These are phyloP conservation scores for Telmatherina bonti DNA, from an alignment of 2,797 vertebrate genomes.

Conservation along the genomic window DNA sequence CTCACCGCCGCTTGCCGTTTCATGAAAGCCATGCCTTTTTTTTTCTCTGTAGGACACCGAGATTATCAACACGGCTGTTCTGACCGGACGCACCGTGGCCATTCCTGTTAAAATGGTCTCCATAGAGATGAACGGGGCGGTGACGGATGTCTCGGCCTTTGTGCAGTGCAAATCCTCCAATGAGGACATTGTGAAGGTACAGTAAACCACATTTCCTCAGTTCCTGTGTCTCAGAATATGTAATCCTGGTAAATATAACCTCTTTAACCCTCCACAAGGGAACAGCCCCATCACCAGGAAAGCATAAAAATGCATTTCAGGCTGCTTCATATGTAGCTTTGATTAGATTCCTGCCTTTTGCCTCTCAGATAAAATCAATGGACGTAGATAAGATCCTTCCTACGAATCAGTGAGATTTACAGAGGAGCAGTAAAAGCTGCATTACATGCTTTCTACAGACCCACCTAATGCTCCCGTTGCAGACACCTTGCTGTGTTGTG, in stretches of 20 bases:
- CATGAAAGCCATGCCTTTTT: conserved; percentile 23
- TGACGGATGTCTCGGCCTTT: conserved; percentile 89
- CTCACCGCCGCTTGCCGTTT: conserved; percentile 28
- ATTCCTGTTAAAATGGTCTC: conserved; percentile 98
- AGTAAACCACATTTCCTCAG: conserved; percentile 33
- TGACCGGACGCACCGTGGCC: conserved; percentile 95
- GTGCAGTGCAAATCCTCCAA: conserved; percentile 96
- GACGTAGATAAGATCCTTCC: conserved; percentile 40
- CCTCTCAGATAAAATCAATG: conserved; percentile 57
- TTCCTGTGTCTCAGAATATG: conserved; percentile 32
- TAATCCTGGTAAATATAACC: conserved; percentile 48
- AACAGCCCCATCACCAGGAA: conserved; percentile 47
- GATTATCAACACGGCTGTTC: conserved; percentile 98
- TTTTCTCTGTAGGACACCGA: conserved; percentile 89
- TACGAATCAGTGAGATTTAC: conserved; percentile 42
- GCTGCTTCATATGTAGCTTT: conserved; percentile 28
- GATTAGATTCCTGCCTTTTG: conserved; percentile 52
- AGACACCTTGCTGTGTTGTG: not conserved
- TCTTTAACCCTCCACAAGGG: conserved; percentile 34
- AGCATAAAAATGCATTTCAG: conserved; percentile 59
- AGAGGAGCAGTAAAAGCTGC: conserved; percentile 43
- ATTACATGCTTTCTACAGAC: conserved; percentile 18
- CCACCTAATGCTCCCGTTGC: not conserved
- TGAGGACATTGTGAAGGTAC: conserved; percentile 97
- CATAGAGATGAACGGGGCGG: conserved; percentile 90